These are phyloP conservation scores for Phenganax subtilis DNA, from an alignment of 92 coral and sea anemone genomes.

Conservation along the genomic window DNA sequence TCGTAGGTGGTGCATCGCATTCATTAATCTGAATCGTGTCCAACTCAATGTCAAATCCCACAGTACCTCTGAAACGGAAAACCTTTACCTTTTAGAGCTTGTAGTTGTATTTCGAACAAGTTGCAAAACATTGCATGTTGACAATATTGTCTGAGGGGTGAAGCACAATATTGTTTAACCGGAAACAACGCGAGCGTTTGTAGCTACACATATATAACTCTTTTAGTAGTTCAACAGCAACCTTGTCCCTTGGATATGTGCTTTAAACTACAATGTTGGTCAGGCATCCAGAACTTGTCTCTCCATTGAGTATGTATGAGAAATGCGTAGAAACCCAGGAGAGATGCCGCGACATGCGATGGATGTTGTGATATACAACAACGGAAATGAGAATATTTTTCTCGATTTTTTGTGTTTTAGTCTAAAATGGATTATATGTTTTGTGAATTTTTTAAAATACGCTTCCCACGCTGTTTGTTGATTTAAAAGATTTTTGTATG, in stretches of 20 bases:
- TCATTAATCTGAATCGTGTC: conserved; percentile 82
- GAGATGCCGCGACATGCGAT: too few species aligned
- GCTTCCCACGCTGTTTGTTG: conserved; percentile 13
- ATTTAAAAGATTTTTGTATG: not conserved
- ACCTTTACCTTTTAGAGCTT: not conserved
- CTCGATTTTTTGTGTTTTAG: too few species aligned
- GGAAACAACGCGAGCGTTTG: too few species aligned
- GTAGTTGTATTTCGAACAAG: not conserved
- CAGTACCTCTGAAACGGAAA: conserved; percentile 65
- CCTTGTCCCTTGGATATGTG: not conserved
- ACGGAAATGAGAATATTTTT: too few species aligned
- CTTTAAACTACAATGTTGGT: not conserved
- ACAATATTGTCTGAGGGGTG: too few species aligned
- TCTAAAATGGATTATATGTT: not conserved
- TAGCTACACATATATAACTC: too few species aligned
- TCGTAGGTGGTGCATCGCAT: conserved; percentile 61
- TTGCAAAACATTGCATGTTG: not conserved
- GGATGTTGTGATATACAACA: too few species aligned
- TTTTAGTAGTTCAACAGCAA: too few species aligned
- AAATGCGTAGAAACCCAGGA: too few species aligned
- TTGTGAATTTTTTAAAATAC: not conserved
- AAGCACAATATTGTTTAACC: too few species aligned
- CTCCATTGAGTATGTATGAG: too few species aligned
- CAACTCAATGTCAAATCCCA: conserved; percentile 78
- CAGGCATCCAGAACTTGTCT: not conserved